A percentile compares a stretch with the other conserved stretches of the same genome.
phyloP scores from a whole-genome alignment of 2,113 vertebrate species.

The Micronycteris hirsuta region DNA sequence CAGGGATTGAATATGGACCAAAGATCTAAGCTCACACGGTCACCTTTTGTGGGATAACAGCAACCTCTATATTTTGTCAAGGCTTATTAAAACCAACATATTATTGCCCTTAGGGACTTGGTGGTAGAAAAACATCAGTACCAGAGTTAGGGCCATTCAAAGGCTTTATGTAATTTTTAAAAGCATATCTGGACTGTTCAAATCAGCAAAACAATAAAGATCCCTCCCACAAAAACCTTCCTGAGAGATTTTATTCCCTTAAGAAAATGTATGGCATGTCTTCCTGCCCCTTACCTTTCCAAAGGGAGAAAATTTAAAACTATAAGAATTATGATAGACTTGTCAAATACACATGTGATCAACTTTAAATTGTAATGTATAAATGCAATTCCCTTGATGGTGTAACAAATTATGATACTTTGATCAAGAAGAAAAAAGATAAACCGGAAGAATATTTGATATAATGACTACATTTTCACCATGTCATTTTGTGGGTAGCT shows the following conservation, averaged over 20 bases:
- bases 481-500: neutral
- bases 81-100: slow-evolving; percentile 9
- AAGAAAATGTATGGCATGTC: neutral
- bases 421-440: slow-evolving; percentile 20
- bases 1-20: neutral
- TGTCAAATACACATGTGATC: neutral
- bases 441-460: neutral
- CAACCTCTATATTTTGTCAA: slow-evolving; percentile 1
- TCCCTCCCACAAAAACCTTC: neutral
- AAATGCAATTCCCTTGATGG: neutral
- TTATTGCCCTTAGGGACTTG: neutral
- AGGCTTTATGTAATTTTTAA: neutral
- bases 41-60: neutral
- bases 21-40: neutral
- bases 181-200: neutral
- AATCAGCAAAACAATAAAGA: neutral
- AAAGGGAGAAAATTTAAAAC: neutral
- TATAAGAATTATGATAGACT: neutral
- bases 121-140: neutral
- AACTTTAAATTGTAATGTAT: neutral
- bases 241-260: slow-evolving; percentile 1
- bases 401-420: neutral
- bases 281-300: neutral
- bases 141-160: neutral
- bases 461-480: neutral